Percentiles rank a stretch among this genome's conserved stretches.
Conservation (phyloP, 2,888 invertebrate genomes). For the Chymomyza caudatula region DNA sequence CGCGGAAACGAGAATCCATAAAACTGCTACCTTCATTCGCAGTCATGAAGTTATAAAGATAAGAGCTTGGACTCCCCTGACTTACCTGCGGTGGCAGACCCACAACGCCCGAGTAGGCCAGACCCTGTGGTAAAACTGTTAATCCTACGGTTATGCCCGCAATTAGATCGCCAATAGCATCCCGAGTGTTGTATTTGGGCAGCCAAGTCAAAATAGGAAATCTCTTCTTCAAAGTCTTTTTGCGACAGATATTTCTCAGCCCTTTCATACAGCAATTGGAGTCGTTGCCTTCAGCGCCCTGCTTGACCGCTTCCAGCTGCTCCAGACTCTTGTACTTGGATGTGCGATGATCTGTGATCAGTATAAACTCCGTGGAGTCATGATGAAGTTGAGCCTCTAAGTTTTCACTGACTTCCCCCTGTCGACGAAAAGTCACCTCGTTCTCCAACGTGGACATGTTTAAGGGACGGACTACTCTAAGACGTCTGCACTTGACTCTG, state of each 20-base stretch:
- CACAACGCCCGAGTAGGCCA: slow-evolving; percentile 89
- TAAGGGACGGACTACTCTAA: neutral
- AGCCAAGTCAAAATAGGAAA: slow-evolving; percentile 88
- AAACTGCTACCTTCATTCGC: slow-evolving; percentile 7
- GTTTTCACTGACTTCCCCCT: slow-evolving; percentile 56
- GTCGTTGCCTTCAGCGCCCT: slow-evolving; percentile 25
- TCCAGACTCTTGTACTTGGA: slow-evolving; percentile 61
- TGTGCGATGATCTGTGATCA: slow-evolving; percentile 73
- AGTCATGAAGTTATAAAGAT: neutral
- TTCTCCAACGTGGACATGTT: slow-evolving; percentile 69
- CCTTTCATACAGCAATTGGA: slow-evolving; percentile 39
- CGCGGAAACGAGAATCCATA: neutral
- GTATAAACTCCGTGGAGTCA: slow-evolving; percentile 73
- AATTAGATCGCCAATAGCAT: slow-evolving; percentile 91
- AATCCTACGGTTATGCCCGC: slow-evolving; percentile 94
- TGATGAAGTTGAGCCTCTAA: slow-evolving; percentile 71
- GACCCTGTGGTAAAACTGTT: slow-evolving; percentile 85
- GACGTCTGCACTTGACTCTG: neutral
- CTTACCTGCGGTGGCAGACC: slow-evolving; percentile 84
- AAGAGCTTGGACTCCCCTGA: slow-evolving; percentile 1
- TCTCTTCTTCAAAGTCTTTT: slow-evolving; percentile 85
- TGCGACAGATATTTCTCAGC: slow-evolving; percentile 80
- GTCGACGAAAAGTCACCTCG: slow-evolving; percentile 66
- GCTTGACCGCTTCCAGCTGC: slow-evolving; percentile 47
- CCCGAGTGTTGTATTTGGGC: slow-evolving; percentile 84